Evolutionary conservation across 2,888 invertebrate species (phyloP).

Genomic region (Andrena dorsata): DNA sequence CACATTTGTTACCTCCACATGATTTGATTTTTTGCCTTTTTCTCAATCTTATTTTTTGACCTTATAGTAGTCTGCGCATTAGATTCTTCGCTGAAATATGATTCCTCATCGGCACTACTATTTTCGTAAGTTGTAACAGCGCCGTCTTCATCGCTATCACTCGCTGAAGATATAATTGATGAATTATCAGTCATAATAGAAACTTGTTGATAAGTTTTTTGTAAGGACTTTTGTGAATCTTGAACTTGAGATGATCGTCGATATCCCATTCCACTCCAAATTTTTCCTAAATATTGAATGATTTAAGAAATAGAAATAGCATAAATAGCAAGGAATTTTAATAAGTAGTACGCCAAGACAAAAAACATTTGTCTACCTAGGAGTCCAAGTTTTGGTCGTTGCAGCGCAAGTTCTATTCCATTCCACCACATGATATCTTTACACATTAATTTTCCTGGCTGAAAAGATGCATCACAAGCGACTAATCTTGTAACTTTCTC

Average conservation of each 20-base stretch:
- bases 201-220: constrained; percentile 73
- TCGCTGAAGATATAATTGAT: constrained; percentile 76
- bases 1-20: constrained; percentile 70
- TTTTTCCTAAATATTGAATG: constrained; percentile 76
- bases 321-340: neutral
- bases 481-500: constrained; percentile 89
- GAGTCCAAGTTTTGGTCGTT: constrained; percentile 88
- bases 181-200: constrained; percentile 76
- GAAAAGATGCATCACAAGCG: constrained; percentile 86
- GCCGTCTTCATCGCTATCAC: constrained; percentile 80
- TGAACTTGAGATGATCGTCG: constrained; percentile 74
- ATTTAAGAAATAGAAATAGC: neutral
- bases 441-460: constrained; percentile 87
- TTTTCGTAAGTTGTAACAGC: constrained; percentile 74
- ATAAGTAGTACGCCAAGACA: neutral
- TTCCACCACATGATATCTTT: constrained; percentile 92
- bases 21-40: constrained; percentile 67
- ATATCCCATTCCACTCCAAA: constrained; percentile 80
- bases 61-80: constrained; percentile 70
- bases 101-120: constrained; percentile 80
- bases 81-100: constrained; percentile 81
- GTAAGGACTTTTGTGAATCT: constrained; percentile 74
- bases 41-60: constrained; percentile 67
- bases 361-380: constrained; percentile 85
- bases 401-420: constrained; percentile 89